These are phyloP conservation scores for Chrosomus eos DNA, from an alignment of 2,797 vertebrate species.

Conservation along the genomic window DNA sequence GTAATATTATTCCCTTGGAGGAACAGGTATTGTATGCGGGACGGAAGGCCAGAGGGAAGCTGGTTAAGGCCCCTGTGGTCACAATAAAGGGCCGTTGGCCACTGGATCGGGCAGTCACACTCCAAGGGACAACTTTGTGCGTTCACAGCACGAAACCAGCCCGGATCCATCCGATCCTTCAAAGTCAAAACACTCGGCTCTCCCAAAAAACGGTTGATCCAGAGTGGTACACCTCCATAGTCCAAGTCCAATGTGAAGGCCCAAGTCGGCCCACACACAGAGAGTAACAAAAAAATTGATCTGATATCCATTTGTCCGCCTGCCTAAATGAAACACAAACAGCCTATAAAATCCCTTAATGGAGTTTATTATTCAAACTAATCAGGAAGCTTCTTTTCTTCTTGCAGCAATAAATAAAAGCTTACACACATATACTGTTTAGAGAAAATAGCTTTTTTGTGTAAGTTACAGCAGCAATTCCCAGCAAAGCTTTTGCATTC, in stretches of 20 bases:
- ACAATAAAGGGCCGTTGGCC: slow-evolving; percentile 79
- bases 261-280: slow-evolving; percentile 44
- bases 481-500: neutral
- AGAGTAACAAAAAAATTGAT: slow-evolving; percentile 59
- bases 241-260: slow-evolving; percentile 65
- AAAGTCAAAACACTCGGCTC: slow-evolving; percentile 81
- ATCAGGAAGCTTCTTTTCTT: slow-evolving; percentile 17
- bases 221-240: slow-evolving; percentile 78
- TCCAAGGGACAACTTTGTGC: slow-evolving; percentile 68
- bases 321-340: slow-evolving; percentile 47
- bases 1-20: slow-evolving; percentile 79
- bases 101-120: slow-evolving; percentile 82
- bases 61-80: slow-evolving; percentile 70
- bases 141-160: slow-evolving; percentile 74
- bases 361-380: slow-evolving; percentile 43
- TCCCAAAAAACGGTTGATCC: slow-evolving; percentile 74
- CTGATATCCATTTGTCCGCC: slow-evolving; percentile 48
- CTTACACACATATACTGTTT: neutral
- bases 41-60: slow-evolving; percentile 66
- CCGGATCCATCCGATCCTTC: slow-evolving; percentile 68
- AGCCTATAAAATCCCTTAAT: slow-evolving; percentile 25
- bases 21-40: slow-evolving; percentile 76
- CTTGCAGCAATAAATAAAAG: slow-evolving; percentile 14
- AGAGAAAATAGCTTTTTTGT: slow-evolving; percentile 7
- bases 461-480: neutral